Evolutionary conservation across 2,113 vertebrate species (phyloP), one percentile per base, ranked within the genome.

Genomic region (Peromyscus polionotus): DNA sequence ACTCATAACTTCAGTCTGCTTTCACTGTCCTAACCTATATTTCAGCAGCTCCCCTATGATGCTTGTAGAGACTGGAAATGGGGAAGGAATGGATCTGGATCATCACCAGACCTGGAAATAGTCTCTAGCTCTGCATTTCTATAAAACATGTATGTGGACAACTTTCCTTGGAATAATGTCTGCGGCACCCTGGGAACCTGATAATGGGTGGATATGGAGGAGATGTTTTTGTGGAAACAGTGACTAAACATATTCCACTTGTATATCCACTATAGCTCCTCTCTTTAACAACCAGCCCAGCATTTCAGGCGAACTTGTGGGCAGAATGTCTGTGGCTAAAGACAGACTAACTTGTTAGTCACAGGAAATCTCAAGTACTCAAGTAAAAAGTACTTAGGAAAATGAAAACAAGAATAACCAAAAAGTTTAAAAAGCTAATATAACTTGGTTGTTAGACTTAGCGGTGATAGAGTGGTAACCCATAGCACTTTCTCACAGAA

Each of bases 391-490:
- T 68, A 36, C 51, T 59, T 77, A 67, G 26, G 77, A 33, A 77
- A 87, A 73, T 28, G 61, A 73, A 92, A 48, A 54, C 3, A 26
- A 26, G 79, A 65, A 89, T 63, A 93, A 85, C 2, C 80, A 77
- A 33, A 91, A 68, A 91, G 33, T 28, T 16, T n/a, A 65, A 84
- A 79, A 48, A n/a, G 12, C 36, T 83, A 51, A 28, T 26, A 81
- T 75, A 81, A 12, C 6, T 9, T 26, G 90, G 67, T 54, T 86
- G 94, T 95, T 73, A 95, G 67, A 81, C 42, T 73, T 89, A 54
- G 88, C 14, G 5, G 42, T 80, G 10, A 83, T 39, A 70, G 24
- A 84, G 28, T 57, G 48, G 28, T 83, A 81, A 45, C 67, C 10
- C 65, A 70, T 28, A 93, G 57, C 33, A 65, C 7, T 1, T 95